phyloP scores from a whole-genome alignment of 2,113 vertebrate genomes.

The Oncorhynchus keta region DNA sequence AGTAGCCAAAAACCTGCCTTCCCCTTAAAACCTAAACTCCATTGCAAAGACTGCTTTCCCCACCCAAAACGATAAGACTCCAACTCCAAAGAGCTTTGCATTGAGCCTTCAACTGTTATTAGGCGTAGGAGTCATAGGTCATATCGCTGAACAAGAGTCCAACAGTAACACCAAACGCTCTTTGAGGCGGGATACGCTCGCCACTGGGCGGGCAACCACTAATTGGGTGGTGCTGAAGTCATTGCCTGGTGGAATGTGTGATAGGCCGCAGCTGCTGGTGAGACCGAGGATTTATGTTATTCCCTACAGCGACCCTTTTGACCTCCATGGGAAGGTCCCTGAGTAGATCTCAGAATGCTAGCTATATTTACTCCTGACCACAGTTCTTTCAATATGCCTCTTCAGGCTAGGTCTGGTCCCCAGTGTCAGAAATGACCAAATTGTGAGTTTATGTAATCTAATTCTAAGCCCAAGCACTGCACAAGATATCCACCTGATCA shows the following conservation, averaged over 20 bases:
- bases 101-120: neutral
- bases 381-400: neutral
- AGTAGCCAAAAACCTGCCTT: conserved; percentile 17
- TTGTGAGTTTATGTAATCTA: conserved; percentile 45
- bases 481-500: conserved; percentile 13
- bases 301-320: conserved; percentile 33
- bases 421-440: neutral
- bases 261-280: conserved; percentile 43
- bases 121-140: neutral
- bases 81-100: neutral
- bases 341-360: neutral
- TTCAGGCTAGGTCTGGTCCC: conserved; percentile 15
- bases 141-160: neutral
- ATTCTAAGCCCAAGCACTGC: conserved; percentile 15
- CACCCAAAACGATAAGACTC: neutral
- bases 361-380: conserved; percentile 25
- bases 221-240: conserved; percentile 52
- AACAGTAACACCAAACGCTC: neutral
- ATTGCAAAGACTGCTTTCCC: conserved; percentile 19
- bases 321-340: conserved; percentile 23
- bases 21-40: conserved; percentile 12
- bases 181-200: neutral
- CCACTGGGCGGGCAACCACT: conserved; percentile 40
- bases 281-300: conserved; percentile 47
- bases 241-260: conserved; percentile 50